Conservation (phyloP, 2,113 vertebrate species). For the Hipposideros armiger region DNA sequence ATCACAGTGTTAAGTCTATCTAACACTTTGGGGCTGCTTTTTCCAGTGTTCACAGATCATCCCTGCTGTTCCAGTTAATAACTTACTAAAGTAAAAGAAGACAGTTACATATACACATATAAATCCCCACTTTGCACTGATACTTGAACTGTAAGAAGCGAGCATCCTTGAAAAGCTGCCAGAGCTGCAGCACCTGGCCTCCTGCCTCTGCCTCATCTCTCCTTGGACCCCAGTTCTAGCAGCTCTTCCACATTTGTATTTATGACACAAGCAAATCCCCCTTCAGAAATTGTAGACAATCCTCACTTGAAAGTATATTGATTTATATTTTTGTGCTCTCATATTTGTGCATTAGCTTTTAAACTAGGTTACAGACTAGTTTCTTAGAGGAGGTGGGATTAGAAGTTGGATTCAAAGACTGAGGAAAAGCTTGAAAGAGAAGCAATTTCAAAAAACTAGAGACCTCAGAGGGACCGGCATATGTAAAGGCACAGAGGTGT, state of each 20-base stretch:
- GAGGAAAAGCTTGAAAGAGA: constrained; percentile 27
- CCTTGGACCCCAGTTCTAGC: neutral
- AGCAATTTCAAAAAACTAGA: neutral
- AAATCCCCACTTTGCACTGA: neutral
- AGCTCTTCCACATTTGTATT: neutral
- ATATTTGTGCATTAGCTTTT: neutral
- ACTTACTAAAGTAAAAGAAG: constrained; percentile 60
- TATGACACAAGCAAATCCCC: neutral
- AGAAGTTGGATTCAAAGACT: neutral
- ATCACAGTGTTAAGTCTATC: constrained; percentile 64
- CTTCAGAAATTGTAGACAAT: neutral
- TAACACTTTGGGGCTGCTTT: constrained; percentile 63
- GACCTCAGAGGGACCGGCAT: neutral
- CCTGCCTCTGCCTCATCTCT: neutral
- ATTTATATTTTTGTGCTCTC: neutral
- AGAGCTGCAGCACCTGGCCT: neutral
- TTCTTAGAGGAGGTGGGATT: neutral
- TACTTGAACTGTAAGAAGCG: neutral
- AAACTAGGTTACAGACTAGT: neutral
- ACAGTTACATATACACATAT: neutral
- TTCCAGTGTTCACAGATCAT: constrained; percentile 43
- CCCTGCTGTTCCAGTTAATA: constrained; percentile 73
- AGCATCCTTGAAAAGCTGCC: neutral
- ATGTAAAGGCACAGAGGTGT: neutral
- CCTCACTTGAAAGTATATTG: neutral